Base-by-base conservation (phyloP, 1,140 invertebrate genomes). In the Drosophila truncata region DNA sequence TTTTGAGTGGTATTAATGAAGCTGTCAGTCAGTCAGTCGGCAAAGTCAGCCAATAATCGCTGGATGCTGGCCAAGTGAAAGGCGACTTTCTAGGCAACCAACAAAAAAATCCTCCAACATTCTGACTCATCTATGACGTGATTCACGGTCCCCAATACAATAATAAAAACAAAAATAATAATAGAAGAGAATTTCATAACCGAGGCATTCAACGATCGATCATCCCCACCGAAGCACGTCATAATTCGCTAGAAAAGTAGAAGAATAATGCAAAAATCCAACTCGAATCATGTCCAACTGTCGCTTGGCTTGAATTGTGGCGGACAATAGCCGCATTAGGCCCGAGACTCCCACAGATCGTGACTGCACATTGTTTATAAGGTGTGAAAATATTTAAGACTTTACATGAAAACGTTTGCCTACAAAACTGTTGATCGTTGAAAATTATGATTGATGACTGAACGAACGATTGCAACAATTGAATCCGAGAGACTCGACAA, bases 351-450 rank as follows among this genome's bases (percentile, higher is more conserved):
- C 61, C 72, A 70, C 67, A 57, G 88, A 92, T 91, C 84, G 73
- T 88, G 85, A 85, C 82, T 80, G 86, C 87, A 86, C 80, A 83
- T 92, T 92, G 83, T 92, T 92, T 92, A 86, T 91, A 91, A 92
- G 91, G 91, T 92, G 91, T 92, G 91, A 92, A 92, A 92, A 92
- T 91, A 91, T 92, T 91, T 85, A 82, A 91, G 90, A 83, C 90
- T 87, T 74, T 86, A 85, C 82, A 91, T 82, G 83, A 87, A 84
- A 91, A 87, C 78, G 80, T 91, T 86, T 81, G 66, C 70, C 70
- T 88, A 92, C 91, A 92, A 92, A 92, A 83, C 86, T 92, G 91
- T 92, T 92, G 91, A 92, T 91, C 87, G 91, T 78, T 92, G 87
- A 91, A 91, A 92, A 92, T 88, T 92, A 92, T 92, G 91, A 92